Evolutionary conservation across 2,113 vertebrate genomes (phyloP), one percentile per base, ranked within the genome.

Genomic region (Miniopterus natalensis): DNA sequence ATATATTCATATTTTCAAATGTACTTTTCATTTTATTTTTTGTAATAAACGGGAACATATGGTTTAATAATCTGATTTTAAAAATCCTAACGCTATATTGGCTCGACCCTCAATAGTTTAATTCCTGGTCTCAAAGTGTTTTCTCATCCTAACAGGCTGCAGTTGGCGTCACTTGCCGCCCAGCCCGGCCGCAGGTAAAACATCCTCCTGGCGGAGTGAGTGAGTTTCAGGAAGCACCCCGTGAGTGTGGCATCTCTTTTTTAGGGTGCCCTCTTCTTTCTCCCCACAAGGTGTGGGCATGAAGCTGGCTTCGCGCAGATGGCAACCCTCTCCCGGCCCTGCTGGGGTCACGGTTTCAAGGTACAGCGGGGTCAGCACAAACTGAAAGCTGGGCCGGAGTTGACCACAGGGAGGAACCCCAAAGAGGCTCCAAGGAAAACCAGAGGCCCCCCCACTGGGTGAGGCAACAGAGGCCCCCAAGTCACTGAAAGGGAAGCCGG

Each of bases 401-500:
- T 49, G 27, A 17, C 10, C n/a, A 4, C 25, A 29, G 40, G 40
- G 13, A 81, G 77, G 85, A 53, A n/a, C 66, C 40, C 45, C 59
- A 20, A 47, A 40, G 42, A 42, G n/a, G 45, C 42, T 77, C 42
- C 77, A 29, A 68, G 80, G 84, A 78, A 90, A 92, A 81, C 23
- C 90, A 63, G 70, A 92, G 55, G 21, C 5, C 47, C 59, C 73
- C 74, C 17, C 45, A 20, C 40, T 47, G 61, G 63, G 3, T 14
- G 31, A 20, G 23, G 27, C 71, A 63, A 84, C 73, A 79, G 93
- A 94, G 27, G 77, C 36, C 80, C 65, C 71, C 1, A 70, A 45
- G 80, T 18, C 36, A 6, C 61, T 79, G 81, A 96, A 96, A 97
- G 83, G 59, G 80, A 45, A 51, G 40, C 91, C 88, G 95, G 94